Percentiles rank a stretch among this genome's conserved stretches.
phyloP scores from a whole-genome alignment of 1,140 invertebrate genomes.

The Thaumetopoea pityocampa region DNA sequence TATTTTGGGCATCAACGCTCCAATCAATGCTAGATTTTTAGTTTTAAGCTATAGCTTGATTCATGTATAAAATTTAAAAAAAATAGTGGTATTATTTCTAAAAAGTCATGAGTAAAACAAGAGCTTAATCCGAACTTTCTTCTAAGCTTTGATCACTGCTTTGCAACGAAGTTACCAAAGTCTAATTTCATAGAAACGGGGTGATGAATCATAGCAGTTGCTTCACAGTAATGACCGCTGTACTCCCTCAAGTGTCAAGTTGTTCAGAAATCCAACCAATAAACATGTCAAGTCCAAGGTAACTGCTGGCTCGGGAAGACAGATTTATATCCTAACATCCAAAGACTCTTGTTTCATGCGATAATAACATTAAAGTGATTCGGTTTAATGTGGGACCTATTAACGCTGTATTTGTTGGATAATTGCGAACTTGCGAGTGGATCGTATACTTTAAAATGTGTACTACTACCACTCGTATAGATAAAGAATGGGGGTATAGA shows the following conservation, averaged over 20 bases:
- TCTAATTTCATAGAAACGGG: too few species aligned
- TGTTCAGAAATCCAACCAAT: constrained; percentile 28
- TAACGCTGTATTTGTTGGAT: not conserved
- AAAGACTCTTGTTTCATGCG: constrained; percentile 13
- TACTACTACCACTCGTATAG: too few species aligned
- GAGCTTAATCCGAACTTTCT: too few species aligned
- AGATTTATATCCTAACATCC: constrained; percentile 25
- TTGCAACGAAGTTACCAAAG: not conserved
- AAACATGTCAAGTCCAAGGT: constrained; percentile 41
- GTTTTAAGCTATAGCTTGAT: too few species aligned
- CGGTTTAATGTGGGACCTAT: constrained; percentile 1
- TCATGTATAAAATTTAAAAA: too few species aligned
- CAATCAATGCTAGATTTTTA: too few species aligned
- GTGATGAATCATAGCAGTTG: not conserved
- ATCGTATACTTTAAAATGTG: not conserved
- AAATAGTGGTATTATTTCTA: too few species aligned
- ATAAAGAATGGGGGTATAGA: too few species aligned
- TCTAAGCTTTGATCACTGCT: constrained; percentile 11
- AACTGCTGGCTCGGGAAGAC: constrained; percentile 23
- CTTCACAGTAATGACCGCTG: not conserved
- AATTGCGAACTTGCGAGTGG: not conserved
- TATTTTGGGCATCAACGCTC: too few species aligned
- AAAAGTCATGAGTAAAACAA: too few species aligned
- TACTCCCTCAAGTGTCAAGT: not conserved
- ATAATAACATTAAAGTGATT: constrained; percentile 22